Evolutionary conservation across 2,888 invertebrate species (phyloP).

Genomic region (Laothoe populi): DNA sequence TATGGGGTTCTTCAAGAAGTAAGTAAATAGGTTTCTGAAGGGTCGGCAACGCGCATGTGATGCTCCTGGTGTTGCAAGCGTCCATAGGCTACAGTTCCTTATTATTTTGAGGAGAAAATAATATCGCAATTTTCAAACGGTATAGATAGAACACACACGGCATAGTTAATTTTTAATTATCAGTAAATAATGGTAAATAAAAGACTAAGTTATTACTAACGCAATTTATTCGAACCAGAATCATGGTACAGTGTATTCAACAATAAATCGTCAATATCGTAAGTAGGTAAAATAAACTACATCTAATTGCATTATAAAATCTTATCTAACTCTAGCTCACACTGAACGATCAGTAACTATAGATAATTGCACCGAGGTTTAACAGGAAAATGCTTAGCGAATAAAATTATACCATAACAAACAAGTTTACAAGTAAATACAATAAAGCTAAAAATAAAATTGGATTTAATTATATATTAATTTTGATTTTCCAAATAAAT

Average conservation of each 20-base stretch:
- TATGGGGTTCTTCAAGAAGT: no score
- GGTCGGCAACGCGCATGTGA: no score
- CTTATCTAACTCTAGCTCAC: constrained; percentile 52
- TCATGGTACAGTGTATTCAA: constrained; percentile 56
- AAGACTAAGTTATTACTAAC: constrained; percentile 55
- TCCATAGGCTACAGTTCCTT: no score
- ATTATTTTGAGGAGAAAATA: no score
- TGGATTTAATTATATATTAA: constrained; percentile 59
- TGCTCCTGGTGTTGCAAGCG: no score
- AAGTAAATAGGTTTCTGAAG: no score
- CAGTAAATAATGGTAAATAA: constrained; percentile 30
- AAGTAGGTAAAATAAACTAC: constrained; percentile 56
- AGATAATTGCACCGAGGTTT: constrained; percentile 76
- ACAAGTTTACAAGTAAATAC: constrained; percentile 43
- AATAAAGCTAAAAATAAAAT: constrained; percentile 61
- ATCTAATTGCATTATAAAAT: constrained; percentile 45
- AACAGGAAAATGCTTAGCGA: constrained; percentile 68
- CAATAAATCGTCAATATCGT: constrained; percentile 52
- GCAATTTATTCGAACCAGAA: constrained; percentile 72
- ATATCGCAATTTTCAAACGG: no score
- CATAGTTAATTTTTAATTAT: no score
- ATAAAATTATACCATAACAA: constrained; percentile 52
- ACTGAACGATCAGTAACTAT: constrained; percentile 54
- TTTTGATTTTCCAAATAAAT: constrained; percentile 69
- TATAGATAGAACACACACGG: no score